phyloP scores from a whole-genome alignment of 1,140 invertebrate species.

The Ptiloglossa arizonensis region DNA sequence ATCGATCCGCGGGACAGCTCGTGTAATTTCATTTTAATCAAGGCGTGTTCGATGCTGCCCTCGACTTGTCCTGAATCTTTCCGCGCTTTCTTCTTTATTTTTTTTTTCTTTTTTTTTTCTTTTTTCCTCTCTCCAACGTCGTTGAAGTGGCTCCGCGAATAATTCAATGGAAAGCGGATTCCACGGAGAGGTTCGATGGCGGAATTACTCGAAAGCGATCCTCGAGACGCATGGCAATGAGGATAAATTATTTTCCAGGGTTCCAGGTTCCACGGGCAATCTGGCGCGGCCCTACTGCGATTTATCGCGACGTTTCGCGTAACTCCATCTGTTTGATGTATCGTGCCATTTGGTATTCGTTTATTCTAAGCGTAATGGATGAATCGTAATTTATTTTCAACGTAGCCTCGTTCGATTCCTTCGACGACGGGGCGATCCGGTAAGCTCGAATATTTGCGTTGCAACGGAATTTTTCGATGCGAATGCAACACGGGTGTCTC shows the following conservation, averaged over 20 bases:
- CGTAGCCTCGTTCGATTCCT: too few species aligned
- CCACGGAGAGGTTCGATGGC: slow-evolving; percentile 19
- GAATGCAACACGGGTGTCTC: too few species aligned
- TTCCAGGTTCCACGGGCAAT: slow-evolving; percentile 22
- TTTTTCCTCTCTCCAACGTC: not conserved
- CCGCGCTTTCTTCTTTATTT: slow-evolving; percentile 17
- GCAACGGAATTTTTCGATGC: too few species aligned
- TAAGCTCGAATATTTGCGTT: too few species aligned
- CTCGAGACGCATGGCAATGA: slow-evolving; percentile 31
- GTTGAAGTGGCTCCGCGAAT: slow-evolving; percentile 1
- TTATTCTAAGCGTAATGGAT: not conserved
- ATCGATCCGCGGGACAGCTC: slow-evolving; percentile 58
- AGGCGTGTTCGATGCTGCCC: not conserved
- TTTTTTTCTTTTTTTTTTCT: too few species aligned
- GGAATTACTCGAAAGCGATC: slow-evolving; percentile 26
- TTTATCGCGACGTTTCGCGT: slow-evolving; percentile 9
- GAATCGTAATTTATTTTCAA: too few species aligned
- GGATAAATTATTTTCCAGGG: slow-evolving; percentile 38
- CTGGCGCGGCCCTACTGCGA: not conserved
- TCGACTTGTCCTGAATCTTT: too few species aligned
- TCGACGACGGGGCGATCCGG: too few species aligned
- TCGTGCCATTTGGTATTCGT: slow-evolving; percentile 1
- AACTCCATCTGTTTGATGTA: slow-evolving; percentile 33
- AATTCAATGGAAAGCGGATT: slow-evolving; percentile 12
- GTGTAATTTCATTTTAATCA: slow-evolving; percentile 74